A percentile compares a stretch with the other conserved stretches of the same genome.
phyloP scores from a whole-genome alignment of 1,140 invertebrate genomes.

The Drosophila ficusphila region DNA sequence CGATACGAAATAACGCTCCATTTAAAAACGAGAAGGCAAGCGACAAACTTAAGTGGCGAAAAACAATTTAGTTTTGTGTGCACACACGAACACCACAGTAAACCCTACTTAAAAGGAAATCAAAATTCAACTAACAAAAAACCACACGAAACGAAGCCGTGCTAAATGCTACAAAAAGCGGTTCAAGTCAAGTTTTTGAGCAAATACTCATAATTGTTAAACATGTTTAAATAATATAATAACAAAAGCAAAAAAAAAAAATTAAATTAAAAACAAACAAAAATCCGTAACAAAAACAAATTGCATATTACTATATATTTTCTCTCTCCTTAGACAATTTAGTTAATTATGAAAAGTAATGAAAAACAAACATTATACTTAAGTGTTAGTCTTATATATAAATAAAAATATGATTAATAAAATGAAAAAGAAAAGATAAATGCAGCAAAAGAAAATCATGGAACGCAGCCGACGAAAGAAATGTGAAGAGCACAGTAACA shows the following conservation, averaged over 20 bases:
- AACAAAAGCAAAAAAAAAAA: constrained; percentile 31
- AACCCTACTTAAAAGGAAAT: constrained; percentile 57
- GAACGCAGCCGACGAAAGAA: constrained; percentile 29
- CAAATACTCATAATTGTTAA: constrained; percentile 81
- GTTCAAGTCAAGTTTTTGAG: constrained; percentile 75
- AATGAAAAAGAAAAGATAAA: constrained; percentile 35
- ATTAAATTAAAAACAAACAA: constrained; percentile 37
- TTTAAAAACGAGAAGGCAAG: constrained; percentile 38
- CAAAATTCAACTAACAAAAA: constrained; percentile 67
- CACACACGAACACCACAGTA: constrained; percentile 29
- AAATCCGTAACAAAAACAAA: constrained; percentile 41
- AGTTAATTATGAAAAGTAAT: constrained; percentile 76
- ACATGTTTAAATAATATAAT: constrained; percentile 63
- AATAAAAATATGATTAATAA: constrained; percentile 49
- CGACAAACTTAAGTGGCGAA: constrained; percentile 29
- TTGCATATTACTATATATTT: constrained; percentile 66
- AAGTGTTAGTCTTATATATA: constrained; percentile 83
- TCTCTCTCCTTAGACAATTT: constrained; percentile 82
- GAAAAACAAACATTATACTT: constrained; percentile 67
- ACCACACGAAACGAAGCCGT: constrained; percentile 36
- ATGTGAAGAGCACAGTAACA: constrained; percentile 45
- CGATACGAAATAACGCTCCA: constrained; percentile 30
- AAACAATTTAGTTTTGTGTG: constrained; percentile 36
- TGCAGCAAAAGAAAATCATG: constrained; percentile 51
- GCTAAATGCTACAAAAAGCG: constrained; percentile 29